Percentiles rank a stretch among this genome's conserved stretches.
Evolutionary conservation across 2,888 invertebrate species (phyloP).

Genomic region (Athalia rosae): DNA sequence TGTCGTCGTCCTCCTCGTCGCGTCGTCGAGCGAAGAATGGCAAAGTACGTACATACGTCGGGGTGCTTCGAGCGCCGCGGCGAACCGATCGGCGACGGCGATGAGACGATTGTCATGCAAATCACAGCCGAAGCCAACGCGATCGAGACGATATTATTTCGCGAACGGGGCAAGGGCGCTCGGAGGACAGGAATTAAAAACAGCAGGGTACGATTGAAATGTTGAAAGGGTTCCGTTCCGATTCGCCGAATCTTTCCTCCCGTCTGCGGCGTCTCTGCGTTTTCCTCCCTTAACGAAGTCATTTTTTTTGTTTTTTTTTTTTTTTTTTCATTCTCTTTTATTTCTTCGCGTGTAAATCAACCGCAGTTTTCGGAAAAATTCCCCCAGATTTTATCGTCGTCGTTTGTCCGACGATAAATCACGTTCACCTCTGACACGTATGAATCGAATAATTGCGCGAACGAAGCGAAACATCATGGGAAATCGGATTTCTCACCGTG

Average conservation of each 20-base stretch:
- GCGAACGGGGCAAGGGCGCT: constrained; percentile 46
- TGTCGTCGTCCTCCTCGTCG: constrained; percentile 15
- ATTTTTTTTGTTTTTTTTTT: background rate
- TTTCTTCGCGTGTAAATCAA: background rate
- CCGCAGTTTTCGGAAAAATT: background rate
- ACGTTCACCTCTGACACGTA: background rate
- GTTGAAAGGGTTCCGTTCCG: constrained; percentile 35
- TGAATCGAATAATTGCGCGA: background rate
- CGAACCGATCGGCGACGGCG: constrained; percentile 50
- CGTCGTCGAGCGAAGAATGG: constrained; percentile 3
- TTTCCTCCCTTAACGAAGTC: background rate
- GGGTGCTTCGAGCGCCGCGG: constrained; percentile 11
- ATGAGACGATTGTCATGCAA: constrained; percentile 65
- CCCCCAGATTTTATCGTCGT: background rate
- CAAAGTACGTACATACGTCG: constrained; percentile 27
- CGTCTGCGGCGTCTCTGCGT: background rate
- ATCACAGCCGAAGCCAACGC: constrained; percentile 58
- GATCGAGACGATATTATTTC: constrained; percentile 61
- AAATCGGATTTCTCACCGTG: background rate
- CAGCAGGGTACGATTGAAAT: constrained; percentile 33
- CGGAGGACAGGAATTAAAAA: constrained; percentile 36
- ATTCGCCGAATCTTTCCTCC: constrained; percentile 13
- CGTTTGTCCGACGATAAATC: background rate
- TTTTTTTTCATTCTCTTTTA: background rate
- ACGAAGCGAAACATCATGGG: background rate